Base-by-base conservation (phyloP, 2,888 invertebrate genomes). In the Hylaea fasciaria region DNA sequence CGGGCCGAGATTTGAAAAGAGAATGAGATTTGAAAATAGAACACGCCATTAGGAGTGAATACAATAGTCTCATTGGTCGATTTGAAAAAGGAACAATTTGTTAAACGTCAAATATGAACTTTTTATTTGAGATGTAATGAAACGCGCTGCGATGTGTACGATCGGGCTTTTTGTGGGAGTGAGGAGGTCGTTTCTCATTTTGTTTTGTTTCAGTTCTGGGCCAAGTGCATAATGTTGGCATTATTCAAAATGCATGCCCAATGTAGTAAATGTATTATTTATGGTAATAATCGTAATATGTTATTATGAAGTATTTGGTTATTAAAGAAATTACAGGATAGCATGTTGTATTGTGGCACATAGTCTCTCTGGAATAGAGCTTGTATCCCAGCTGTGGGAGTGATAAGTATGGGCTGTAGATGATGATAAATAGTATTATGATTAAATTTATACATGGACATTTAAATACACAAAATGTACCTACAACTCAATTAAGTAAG, bases 11-110 rank as follows among this genome's bases (percentile, higher is more conserved):
- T 90, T 89, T 90, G 90, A 87, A 91, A 91, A 91, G 92, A 91
- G 91, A 91, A 90, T 91, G 89, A 91, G 89, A 91, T 91, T 91
- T 88, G 87, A 88, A 92, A 92, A 92, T 91, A 89, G 92, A 91
- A 89, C 91, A 87, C 87, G 89, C 91, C 90, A 91, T 91, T 91
- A 92, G 89, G 86, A 90, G 77, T 81, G 89, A 89, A 87, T 87
- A 91, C 91, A 92, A 91, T 91, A 80, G 91, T 89, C 89, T 89
- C 92, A 91, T 92, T 91, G 91, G 92, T 90, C 85, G 91, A 92
- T 92, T 91, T 92, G 86, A 92, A 92, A 92, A 92, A 91, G 91
- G 91, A 91, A 91, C 91, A 91, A 92, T 92, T 92, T 92, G 92
- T 92, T 92, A 91, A 90, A 91, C 91, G 92, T 91, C 92, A 91